Percentiles rank a stretch among this genome's conserved stretches.
Conservation (phyloP, 2,888 invertebrate species). For the Stenodema calcarata region DNA sequence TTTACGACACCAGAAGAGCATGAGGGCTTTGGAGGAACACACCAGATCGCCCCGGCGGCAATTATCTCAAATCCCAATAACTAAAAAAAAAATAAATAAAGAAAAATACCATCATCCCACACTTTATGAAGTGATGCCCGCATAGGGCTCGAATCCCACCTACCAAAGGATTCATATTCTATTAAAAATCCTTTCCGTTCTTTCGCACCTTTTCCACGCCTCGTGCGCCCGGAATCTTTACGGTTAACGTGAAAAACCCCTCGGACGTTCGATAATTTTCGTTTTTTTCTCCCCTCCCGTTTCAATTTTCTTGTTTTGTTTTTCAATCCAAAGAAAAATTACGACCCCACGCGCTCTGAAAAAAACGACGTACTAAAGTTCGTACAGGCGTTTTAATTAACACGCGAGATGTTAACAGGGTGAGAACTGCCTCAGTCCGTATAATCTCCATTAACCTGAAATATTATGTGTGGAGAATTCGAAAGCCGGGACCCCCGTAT, state of each 20-base stretch:
- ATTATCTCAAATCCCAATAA: constrained; percentile 11
- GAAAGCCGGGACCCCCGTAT: background rate
- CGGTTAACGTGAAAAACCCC: background rate
- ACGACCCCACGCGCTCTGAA: background rate
- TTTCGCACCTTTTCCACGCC: background rate
- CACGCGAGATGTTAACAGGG: background rate
- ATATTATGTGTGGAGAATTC: background rate
- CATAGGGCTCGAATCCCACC: background rate
- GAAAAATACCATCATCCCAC: background rate
- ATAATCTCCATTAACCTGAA: background rate
- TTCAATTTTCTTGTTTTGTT: background rate
- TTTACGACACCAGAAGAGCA: background rate
- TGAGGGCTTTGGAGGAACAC: background rate
- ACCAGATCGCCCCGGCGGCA: background rate
- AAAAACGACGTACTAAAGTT: background rate
- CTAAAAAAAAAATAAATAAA: no score
- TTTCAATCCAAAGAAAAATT: background rate
- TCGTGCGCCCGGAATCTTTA: background rate
- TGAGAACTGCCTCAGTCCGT: background rate
- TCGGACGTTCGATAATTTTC: background rate
- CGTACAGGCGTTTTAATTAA: background rate
- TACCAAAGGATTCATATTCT: background rate
- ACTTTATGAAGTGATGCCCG: background rate
- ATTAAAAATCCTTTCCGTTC: background rate
- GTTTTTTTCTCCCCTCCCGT: background rate